phyloP scores from a whole-genome alignment of 2,113 vertebrate species.

The Psettodes erumei region DNA sequence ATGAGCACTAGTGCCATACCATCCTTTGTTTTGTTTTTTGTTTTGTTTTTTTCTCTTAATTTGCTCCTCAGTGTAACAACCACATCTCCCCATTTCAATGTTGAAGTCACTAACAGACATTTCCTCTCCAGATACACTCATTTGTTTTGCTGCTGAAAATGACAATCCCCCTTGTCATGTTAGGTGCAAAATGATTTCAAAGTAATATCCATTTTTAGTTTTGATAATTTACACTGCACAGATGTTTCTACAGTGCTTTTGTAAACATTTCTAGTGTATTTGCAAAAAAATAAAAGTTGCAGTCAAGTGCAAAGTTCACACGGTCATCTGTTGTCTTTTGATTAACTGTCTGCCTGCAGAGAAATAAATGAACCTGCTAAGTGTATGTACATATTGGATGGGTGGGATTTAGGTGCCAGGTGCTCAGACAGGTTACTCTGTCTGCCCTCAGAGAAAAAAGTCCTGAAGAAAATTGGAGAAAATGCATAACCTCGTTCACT shows the following conservation, averaged over 20 bases:
- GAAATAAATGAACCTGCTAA: background rate
- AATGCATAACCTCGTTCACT: no score
- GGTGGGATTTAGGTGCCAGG: no score
- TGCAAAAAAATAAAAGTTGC: slow-evolving; percentile 83
- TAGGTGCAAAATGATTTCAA: slow-evolving; percentile 81
- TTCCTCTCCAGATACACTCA: slow-evolving; percentile 67
- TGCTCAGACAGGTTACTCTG: no score
- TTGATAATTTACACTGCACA: slow-evolving; percentile 88
- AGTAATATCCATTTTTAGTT: slow-evolving; percentile 83
- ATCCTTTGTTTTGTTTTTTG: slow-evolving; percentile 20
- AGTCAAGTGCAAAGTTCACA: slow-evolving; percentile 61
- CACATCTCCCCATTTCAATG: slow-evolving; percentile 24
- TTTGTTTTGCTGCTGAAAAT: slow-evolving; percentile 84
- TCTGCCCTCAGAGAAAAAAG: no score
- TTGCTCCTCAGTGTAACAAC: slow-evolving; percentile 36
- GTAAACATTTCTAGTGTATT: slow-evolving; percentile 89
- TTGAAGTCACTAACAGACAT: slow-evolving; percentile 69
- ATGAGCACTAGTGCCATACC: slow-evolving; percentile 79
- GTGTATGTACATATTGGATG: background rate
- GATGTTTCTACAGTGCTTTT: slow-evolving; percentile 87
- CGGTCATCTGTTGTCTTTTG: slow-evolving; percentile 18
- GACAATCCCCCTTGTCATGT: slow-evolving; percentile 84
- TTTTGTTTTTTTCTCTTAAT: slow-evolving; percentile 30
- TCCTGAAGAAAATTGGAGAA: no score
- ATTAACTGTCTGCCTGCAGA: background rate